These are phyloP conservation scores for Pteronura brasiliensis DNA, from an alignment of 2,113 vertebrate genomes.

Conservation along the genomic window DNA sequence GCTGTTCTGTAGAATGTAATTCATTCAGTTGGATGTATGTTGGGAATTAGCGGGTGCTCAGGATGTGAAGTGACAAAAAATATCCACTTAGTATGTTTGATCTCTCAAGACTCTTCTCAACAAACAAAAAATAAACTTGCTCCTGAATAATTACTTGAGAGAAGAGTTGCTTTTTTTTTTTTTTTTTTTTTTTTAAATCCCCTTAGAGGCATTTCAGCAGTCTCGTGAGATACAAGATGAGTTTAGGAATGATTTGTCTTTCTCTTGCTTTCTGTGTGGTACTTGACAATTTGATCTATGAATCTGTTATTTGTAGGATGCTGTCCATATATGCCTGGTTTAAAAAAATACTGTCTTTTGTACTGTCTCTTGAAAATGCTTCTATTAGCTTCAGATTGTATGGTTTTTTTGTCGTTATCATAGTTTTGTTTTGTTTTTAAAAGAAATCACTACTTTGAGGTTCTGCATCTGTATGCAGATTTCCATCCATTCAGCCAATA, in stretches of 20 bases:
- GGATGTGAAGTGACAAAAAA: neutral
- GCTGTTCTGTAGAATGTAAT: neutral
- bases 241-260: conserved; percentile 39
- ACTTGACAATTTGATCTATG: neutral
- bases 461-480: neutral
- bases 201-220: neutral
- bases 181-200: neutral
- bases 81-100: neutral
- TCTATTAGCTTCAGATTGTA: neutral
- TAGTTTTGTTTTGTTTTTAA: neutral
- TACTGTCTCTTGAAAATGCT: neutral
- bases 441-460: neutral
- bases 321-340: neutral
- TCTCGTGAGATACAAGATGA: neutral
- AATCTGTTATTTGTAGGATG: neutral
- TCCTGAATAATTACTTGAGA: conserved; percentile 7
- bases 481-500: neutral
- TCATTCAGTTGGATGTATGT: neutral
- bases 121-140: neutral
- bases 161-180: neutral
- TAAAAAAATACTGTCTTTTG: neutral
- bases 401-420: neutral
- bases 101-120: neutral
- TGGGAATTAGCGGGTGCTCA: neutral
- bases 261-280: neutral